phyloP scores from a whole-genome alignment of 1,140 invertebrate species.

The Cepaea nemoralis region DNA sequence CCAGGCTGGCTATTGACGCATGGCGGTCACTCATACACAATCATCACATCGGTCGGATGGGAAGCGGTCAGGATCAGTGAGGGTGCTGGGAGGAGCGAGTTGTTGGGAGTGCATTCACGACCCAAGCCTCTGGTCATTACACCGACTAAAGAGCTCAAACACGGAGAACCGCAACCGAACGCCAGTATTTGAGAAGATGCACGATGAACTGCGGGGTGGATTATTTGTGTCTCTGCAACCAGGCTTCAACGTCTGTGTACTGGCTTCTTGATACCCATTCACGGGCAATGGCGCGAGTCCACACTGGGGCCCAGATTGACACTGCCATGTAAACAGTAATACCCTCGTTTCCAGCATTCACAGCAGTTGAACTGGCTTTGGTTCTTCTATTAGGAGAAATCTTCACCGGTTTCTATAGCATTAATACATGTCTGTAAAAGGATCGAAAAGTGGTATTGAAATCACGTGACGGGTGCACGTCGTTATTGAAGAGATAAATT shows the following conservation, averaged over 20 bases:
- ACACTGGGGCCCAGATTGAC: slow-evolving; percentile 1
- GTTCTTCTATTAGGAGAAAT: not conserved
- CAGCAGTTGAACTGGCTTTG: too few species aligned
- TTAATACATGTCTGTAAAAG: not conserved
- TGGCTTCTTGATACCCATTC: not conserved
- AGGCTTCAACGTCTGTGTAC: not conserved
- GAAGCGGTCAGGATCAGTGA: not conserved
- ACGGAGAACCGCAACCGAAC: not conserved
- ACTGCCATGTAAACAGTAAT: slow-evolving; percentile 4
- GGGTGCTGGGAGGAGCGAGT: not conserved
- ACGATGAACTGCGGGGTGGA: not conserved
- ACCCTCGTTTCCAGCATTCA: not conserved
- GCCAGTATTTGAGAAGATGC: not conserved
- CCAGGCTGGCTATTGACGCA: slow-evolving; percentile 1
- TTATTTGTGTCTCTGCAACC: not conserved
- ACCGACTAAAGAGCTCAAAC: not conserved
- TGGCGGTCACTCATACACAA: not conserved
- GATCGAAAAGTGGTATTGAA: not conserved
- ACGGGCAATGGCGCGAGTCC: slow-evolving; percentile 5
- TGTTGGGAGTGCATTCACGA: slow-evolving; percentile 5
- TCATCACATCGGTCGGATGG: not conserved
- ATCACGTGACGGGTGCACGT: not conserved
- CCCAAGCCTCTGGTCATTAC: not conserved
- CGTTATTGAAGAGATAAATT: slow-evolving; percentile 1
- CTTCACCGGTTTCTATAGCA: not conserved